Evolutionary conservation across 2,113 vertebrate genomes (phyloP).

Genomic region (Cichladusa arquata): DNA sequence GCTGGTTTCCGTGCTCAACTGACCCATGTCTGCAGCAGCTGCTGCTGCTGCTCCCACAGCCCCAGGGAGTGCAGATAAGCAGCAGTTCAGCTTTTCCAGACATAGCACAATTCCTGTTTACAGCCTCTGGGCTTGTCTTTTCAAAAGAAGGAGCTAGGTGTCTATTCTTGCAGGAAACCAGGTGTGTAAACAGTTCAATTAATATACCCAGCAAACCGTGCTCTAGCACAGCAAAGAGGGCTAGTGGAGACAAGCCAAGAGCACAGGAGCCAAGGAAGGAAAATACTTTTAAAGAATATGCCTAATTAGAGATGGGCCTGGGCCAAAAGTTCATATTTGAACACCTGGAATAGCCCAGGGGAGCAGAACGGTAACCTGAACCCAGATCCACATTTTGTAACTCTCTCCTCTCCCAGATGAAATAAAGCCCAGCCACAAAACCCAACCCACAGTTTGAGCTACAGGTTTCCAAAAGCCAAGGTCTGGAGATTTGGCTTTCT

Average conservation of each 20-base stretch:
- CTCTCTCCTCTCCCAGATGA: neutral
- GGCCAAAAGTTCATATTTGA: slow-evolving; percentile 43
- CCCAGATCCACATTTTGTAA: slow-evolving; percentile 20
- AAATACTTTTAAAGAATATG: slow-evolving; percentile 55
- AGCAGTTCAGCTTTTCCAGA: slow-evolving; percentile 60
- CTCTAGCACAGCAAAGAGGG: slow-evolving; percentile 6
- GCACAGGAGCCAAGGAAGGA: slow-evolving; percentile 25
- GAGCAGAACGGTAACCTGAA: slow-evolving; percentile 31
- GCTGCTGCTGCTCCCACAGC: slow-evolving; percentile 45
- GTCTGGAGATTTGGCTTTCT: neutral
- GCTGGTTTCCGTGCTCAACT: slow-evolving; percentile 19
- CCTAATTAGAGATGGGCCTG: slow-evolving; percentile 42
- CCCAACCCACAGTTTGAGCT: neutral
- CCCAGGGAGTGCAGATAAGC: neutral
- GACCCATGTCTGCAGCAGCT: slow-evolving; percentile 30
- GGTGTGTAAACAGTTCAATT: slow-evolving; percentile 65
- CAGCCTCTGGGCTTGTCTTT: slow-evolving; percentile 61
- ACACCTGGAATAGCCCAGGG: slow-evolving; percentile 54
- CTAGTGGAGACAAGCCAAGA: slow-evolving; percentile 60
- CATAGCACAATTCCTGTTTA: slow-evolving; percentile 58
- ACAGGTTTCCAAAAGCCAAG: neutral
- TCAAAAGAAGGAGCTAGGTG: slow-evolving; percentile 54
- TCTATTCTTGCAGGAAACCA: slow-evolving; percentile 67
- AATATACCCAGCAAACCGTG: slow-evolving; percentile 25
- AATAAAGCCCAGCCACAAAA: neutral